Base-by-base conservation (phyloP, 1,140 invertebrate genomes). In the Neoseiulus cucumeris region DNA sequence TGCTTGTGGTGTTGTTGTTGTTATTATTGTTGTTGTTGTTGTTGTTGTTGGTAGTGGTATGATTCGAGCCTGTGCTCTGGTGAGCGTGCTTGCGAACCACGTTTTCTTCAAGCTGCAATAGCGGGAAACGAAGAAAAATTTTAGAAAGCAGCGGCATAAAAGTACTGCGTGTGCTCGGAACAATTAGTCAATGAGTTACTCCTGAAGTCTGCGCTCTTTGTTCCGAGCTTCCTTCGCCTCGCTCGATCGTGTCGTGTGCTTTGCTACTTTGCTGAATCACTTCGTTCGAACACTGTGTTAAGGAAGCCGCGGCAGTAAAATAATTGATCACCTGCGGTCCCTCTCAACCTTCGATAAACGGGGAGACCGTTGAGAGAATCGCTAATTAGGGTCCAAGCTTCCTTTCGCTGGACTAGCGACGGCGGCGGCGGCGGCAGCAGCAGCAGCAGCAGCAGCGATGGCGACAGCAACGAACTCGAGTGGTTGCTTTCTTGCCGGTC, bases 41-140 rank as follows among this genome's bases (percentile, higher is more conserved):
- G 22, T 20, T 59, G 22, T 59, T 59, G 45, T 47, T 47, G 22
- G 14, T 59, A 9, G 17, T 59, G 22, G 25, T 59, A 14, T 47
- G 18, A 59, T 59, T 59, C 33, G 51, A 59, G 25, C 51, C 22
- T 17, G 25, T 59, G 51, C 51, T 59, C 51, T 17, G 51, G 22
- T 59, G 51, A 59, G 51, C 51, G 51, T 59, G 51, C 51, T 59
- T 59, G 25, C 51, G 25, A 25, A 59, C 51, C 51, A 59, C 51
- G 51, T 33, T 59, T 17, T 59, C 51, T 20, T 59, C 51, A 59
- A 59, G 51, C 51, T 59, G 51, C 14, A 59, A 59, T 59, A 22
- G 4, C 51, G 22, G 22, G 9, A 20, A 25, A 59, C 4, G 4
- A 25, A 59, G 22, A 25, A 59, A 12, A 1, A 20, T 25, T 29